Evolutionary conservation across 2,797 vertebrate genomes (phyloP).

Genomic region (Squalus acanthias): DNA sequence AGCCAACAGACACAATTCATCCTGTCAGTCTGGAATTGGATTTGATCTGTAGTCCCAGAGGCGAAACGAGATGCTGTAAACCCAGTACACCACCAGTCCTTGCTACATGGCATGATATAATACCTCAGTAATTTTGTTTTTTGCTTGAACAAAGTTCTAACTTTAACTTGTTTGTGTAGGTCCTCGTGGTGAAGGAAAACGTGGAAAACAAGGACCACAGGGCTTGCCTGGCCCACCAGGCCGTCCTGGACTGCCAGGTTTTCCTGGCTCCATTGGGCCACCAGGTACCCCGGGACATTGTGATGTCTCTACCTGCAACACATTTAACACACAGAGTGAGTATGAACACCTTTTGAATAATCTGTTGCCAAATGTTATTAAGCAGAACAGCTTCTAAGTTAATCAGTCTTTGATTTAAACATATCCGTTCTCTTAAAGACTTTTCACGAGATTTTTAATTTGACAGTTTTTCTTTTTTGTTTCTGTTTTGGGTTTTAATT

Average conservation of each 20-base stretch:
- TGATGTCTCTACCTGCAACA: conserved; percentile 15
- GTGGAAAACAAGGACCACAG: conserved; percentile 51
- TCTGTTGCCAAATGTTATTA: background rate
- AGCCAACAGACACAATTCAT: background rate
- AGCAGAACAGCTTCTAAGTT: background rate
- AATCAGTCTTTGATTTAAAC: background rate
- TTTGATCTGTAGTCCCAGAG: background rate
- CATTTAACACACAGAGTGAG: background rate
- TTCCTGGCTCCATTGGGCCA: background rate
- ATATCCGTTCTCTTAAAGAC: too few relatives aligned
- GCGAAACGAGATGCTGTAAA: background rate
- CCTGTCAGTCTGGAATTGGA: background rate
- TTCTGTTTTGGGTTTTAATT: background rate
- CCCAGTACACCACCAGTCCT: background rate
- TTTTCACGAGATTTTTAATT: background rate
- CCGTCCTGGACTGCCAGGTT: conserved; percentile 49
- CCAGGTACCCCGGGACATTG: background rate
- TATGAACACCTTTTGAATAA: background rate
- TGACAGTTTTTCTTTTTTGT: background rate
- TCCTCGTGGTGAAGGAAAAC: conserved; percentile 48
- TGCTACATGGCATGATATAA: background rate
- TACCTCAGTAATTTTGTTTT: background rate
- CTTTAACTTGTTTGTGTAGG: conserved; percentile 44
- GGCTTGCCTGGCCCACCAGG: conserved; percentile 50
- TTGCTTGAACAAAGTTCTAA: background rate